Evolutionary conservation across 1,140 invertebrate species (phyloP), one percentile per base, ranked within the genome.

Genomic region (Microplitis mediator): DNA sequence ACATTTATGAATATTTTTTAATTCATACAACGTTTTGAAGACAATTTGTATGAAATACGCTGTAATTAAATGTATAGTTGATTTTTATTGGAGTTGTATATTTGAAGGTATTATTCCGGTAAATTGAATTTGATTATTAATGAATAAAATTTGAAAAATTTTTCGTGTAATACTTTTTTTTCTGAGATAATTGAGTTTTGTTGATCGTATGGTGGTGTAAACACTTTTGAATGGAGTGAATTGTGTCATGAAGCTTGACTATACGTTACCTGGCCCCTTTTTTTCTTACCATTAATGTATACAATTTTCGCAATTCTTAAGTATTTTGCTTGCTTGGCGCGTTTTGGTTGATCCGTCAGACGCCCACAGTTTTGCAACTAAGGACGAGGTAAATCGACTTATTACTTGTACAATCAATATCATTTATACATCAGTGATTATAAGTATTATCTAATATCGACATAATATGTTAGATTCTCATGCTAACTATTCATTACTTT

Each of bases 311-410:
- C 81, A 84, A 84, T 78, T 80, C 67, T 14, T 69, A 70, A 76
- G 75, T 79, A 79, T 84, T 75, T 85, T 75, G 81, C 79, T 84
- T 84, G 81, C 81, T 81, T 71, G 76, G 60, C 80, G 78, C 81
- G 82, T 85, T 84, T 84, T 81, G 74, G 78, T 77, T 74, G 78
- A 74, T 79, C 77, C 62, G 77, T 78, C 32, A 14, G 39, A 58
- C 39, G n/a, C 23, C 39, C 39, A 67, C 51, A 36, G 52, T 75
- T 62, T 68, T 73, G 71, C 64, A 73, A 73, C 16, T 36, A 14
- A 45, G 6, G 13, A 64, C 3, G 62, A 64, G 8, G 39, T 13
- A 11, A 31, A 32, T 52, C 31, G 16, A 39, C 39, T 45, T 45
- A 8, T 45, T 45, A 6, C 11, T 11, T 62, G 45, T 52, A 58